Percentiles rank a stretch among this genome's conserved stretches.
Evolutionary conservation across 2,888 invertebrate species (phyloP).

Genomic region (Cheilosia soror): DNA sequence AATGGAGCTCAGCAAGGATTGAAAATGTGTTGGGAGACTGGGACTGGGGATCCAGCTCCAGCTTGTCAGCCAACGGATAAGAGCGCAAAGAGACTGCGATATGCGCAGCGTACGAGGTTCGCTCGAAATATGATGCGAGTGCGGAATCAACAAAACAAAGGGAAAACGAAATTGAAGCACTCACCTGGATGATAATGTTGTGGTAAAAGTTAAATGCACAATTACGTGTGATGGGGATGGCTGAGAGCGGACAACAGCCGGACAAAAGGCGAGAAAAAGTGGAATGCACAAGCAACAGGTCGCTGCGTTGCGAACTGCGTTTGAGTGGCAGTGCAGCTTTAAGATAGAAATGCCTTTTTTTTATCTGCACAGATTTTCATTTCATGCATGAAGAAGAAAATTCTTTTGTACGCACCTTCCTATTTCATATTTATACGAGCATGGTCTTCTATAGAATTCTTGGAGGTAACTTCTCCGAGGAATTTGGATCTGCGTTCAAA

Average conservation of each 20-base stretch:
- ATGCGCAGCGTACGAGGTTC: constrained; percentile 10
- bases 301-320: constrained; percentile 2
- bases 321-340: constrained; percentile 27
- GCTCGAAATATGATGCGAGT: constrained; percentile 1
- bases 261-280: constrained; percentile 37
- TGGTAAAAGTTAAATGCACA: constrained; percentile 74
- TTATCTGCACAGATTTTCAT: constrained; percentile 20
- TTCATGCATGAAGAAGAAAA: background rate
- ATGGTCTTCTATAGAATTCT: too few species aligned
- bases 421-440: too few species aligned
- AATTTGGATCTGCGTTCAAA: too few species aligned
- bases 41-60: constrained; percentile 41
- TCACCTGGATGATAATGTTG: constrained; percentile 72
- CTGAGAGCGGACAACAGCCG: constrained; percentile 53
- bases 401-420: background rate
- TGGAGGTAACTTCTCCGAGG: too few species aligned
- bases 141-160: constrained; percentile 48
- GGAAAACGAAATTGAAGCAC: constrained; percentile 71
- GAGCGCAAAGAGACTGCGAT: constrained; percentile 8
- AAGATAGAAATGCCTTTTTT: constrained; percentile 28
- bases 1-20: constrained; percentile 50
- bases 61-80: constrained; percentile 51
- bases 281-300: constrained; percentile 46
- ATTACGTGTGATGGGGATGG: constrained; percentile 67
- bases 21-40: constrained; percentile 29